These are phyloP conservation scores for Corynorhinus townsendii DNA, from an alignment of 2,113 vertebrate genomes.

Conservation along the genomic window DNA sequence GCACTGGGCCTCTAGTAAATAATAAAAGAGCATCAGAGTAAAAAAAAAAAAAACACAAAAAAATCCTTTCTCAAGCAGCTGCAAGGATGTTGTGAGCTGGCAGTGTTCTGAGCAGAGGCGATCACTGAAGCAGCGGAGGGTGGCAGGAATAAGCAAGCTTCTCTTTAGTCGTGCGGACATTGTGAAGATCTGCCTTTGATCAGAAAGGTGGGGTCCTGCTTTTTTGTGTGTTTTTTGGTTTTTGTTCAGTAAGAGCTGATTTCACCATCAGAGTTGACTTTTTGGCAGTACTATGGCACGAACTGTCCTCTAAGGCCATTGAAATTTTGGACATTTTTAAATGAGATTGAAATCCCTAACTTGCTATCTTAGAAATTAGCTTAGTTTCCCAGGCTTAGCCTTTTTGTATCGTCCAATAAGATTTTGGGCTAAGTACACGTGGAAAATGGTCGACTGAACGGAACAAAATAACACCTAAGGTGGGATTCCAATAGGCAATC, in stretches of 20 bases:
- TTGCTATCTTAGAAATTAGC: not conserved
- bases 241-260: constrained; percentile 38
- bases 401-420: not conserved
- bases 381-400: not conserved
- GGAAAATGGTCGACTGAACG: not conserved
- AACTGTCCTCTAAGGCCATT: constrained; percentile 50
- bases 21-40: too few relatives aligned
- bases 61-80: not conserved
- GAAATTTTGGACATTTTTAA: constrained; percentile 40
- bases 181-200: not conserved
- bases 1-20: too few relatives aligned
- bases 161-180: not conserved
- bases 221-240: not conserved
- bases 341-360: constrained; percentile 49
- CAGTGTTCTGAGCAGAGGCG: not conserved
- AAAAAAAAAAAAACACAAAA: too few relatives aligned
- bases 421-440: not conserved
- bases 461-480: not conserved
- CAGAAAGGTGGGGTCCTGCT: not conserved
- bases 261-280: constrained; percentile 25
- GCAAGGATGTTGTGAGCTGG: not conserved
- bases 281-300: not conserved
- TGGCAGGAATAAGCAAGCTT: not conserved
- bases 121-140: accelerated
- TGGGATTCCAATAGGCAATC: not conserved